Base-by-base conservation (phyloP, 2,888 invertebrate genomes). In the Pristionchus maxplancki region DNA sequence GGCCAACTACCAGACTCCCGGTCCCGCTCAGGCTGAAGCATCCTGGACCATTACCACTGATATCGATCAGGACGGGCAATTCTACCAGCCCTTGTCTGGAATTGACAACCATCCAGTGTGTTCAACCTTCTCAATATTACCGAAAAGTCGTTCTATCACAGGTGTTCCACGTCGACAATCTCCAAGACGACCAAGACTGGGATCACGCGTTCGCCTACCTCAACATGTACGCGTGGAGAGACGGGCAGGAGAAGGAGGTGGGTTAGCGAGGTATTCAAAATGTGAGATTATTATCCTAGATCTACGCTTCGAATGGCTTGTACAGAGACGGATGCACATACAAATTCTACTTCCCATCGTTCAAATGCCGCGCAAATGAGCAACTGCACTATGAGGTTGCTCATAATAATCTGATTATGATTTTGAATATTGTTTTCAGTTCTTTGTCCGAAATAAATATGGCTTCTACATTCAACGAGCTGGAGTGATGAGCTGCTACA, bases 291-390 rank as follows among this genome's bases (percentile, higher is more conserved):
- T 64, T 64, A n/a, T n/a, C 20, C 24, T 53, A 89, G 89, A 71
- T 93, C 20, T 92, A 92, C 50, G 91, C 91, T 64, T 91, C 92
- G 20, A 92, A 90, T 87, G 92, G 92, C 78, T 82, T 92, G 37
- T 93, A 90, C 90, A 90, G 93, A 81, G 91, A 91, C 67, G 91
- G 90, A 50, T 93, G 93, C 88, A 50, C 87, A 15, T 92, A 89
- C 89, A 88, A 91, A 87, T 91, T 93, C 90, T 92, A 91, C 83
- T 93, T 93, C 90, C 91, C 91, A 28, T 91, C 92, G 53, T 91
- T 92, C 90, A 89, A 89, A 2, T 93, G 93, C 89, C 84, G 89
- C 8, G 89, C 90, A 6, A 89, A 92, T 58, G 91, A 93, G 71
- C 87, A 89, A n/a, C 90, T 93, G 71, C 92, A 92, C 89, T 93